These are phyloP conservation scores for Andrena fulva DNA, from an alignment of 2,888 invertebrate species.

Conservation along the genomic window DNA sequence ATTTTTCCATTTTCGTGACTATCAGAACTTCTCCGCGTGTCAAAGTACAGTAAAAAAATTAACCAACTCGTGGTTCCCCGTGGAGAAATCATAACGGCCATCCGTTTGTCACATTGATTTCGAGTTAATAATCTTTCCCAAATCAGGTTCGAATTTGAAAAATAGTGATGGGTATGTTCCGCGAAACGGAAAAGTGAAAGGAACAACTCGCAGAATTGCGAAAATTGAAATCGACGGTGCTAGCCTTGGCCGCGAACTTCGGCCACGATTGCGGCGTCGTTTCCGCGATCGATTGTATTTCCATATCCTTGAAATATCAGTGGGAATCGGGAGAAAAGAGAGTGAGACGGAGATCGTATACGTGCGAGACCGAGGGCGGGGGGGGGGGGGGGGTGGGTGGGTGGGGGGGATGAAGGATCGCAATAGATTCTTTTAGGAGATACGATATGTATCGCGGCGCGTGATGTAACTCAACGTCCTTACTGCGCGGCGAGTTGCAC, in stretches of 20 bases:
- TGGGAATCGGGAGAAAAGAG: neutral
- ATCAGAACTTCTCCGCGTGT: neutral
- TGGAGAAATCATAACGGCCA: neutral
- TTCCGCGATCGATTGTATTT: conserved; percentile 77
- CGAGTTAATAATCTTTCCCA: neutral
- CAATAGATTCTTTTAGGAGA: conserved; percentile 36
- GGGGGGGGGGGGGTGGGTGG: neutral
- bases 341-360: neutral
- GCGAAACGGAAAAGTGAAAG: neutral
- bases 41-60: neutral
- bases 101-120: neutral
- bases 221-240: conserved; percentile 13
- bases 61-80: neutral
- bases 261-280: conserved; percentile 52
- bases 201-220: neutral
- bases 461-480: conserved; percentile 84
- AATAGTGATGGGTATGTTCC: neutral
- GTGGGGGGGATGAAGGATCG: conserved; percentile 14
- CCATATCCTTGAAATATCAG: conserved; percentile 40
- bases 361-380: no score
- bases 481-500: conserved; percentile 87
- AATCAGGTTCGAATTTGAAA: neutral
- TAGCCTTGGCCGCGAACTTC: conserved; percentile 54
- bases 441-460: conserved; percentile 22
- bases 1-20: neutral